Evolutionary conservation across 2,888 invertebrate genomes (phyloP).

Genomic region (Allacma fusca): DNA sequence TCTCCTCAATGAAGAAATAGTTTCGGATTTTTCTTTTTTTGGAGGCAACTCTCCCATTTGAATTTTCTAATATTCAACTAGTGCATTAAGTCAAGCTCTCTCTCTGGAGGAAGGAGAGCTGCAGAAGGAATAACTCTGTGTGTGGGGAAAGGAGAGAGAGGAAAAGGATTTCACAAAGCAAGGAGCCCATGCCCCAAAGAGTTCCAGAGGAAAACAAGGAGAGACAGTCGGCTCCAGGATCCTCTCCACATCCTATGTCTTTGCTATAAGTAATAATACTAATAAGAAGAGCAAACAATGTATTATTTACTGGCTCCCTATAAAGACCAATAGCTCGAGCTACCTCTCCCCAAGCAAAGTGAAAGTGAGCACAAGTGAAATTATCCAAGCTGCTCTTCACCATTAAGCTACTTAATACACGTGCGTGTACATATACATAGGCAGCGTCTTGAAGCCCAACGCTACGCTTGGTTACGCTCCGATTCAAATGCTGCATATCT

Average conservation of each 20-base stretch:
- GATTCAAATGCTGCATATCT: no score
- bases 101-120: neutral
- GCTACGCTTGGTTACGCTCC: no score
- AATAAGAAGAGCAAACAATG: constrained; percentile 51
- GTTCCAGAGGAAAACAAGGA: constrained; percentile 21
- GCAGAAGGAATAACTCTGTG: neutral
- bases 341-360: constrained; percentile 33
- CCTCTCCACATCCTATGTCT: no score
- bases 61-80: neutral
- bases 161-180: constrained; percentile 13
- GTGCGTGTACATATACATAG: no score
- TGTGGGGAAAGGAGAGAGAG: neutral
- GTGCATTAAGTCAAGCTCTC: neutral
- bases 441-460: constrained; percentile 11
- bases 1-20: constrained; percentile 17
- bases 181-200: constrained; percentile 45
- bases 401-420: no score
- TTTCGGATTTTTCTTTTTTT: neutral
- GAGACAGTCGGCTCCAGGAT: no score
- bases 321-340: no score
- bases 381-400: no score
- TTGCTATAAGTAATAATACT: constrained; percentile 34
- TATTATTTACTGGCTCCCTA: constrained; percentile 42
- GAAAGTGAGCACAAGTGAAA: neutral
- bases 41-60: neutral